Base-by-base conservation (phyloP, 2,797 vertebrate species). In the Geotrypetes seraphini region DNA sequence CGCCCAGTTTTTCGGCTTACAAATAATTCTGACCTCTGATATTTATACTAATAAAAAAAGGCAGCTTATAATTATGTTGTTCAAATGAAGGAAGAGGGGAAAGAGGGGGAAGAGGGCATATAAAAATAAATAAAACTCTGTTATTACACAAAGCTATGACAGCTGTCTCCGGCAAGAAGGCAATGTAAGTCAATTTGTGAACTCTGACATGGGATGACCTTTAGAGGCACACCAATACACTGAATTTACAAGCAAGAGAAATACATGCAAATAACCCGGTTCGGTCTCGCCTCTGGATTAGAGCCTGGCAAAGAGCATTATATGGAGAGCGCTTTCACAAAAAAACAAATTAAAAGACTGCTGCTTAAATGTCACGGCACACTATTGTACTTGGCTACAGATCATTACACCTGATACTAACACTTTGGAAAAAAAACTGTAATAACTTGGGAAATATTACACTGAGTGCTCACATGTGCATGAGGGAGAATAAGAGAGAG, bases 291-390 rank as follows among this genome's bases (percentile, higher is more conserved):
- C 66, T 57, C 48, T 50, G 69, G 62, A 70, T 69, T 66, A 57
- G 66, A 71, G 76, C 60, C 14, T n/a, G n/a, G 59, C 66, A 68
- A 36, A 64, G 55, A 65, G 68, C 72, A 78, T 76, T 75, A 74
- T n/a, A n/a, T 57, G 65, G 77, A 69, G 71, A 73, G 58, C 38
- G 74, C 57, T 59, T 70, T 70, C 71, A 62, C 77, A 73, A 79
- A 91, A 91, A 80, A 91, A 91, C 93, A 96, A 97, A 97, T 97
- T 96, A 97, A 86, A 85, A 89, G 84, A 90, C 73, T 79, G 81
- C 81, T 85, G 82, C 86, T 92, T 87, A 97, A 97, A 97, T 97
- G 93, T 97, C 94, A 96, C 62, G 75, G 89, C 87, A 89, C 91
- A 89, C 91, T 73, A 93, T 93, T 91, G 91, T 89, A 84, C 84